phyloP scores from a whole-genome alignment of 2,797 vertebrate species.

The Platalea minor region DNA sequence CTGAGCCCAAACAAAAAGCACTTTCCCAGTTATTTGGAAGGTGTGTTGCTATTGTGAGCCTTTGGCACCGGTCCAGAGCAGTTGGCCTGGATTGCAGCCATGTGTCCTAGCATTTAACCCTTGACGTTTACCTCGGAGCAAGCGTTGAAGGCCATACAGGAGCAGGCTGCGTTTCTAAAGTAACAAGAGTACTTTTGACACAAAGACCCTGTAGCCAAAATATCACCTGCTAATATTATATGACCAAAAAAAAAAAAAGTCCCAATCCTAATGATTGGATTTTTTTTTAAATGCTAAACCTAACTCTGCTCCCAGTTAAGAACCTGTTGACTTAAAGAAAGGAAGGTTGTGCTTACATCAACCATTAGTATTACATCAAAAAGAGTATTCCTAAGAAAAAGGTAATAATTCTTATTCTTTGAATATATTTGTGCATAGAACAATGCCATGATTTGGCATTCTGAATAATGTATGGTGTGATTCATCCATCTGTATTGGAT shows the following conservation, averaged over 20 bases:
- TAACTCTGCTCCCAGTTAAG: background rate
- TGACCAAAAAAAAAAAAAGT: background rate
- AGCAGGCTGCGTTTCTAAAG: background rate
- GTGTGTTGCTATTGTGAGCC: conserved; percentile 7
- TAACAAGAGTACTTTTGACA: background rate
- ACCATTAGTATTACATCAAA: background rate
- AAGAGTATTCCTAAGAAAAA: background rate
- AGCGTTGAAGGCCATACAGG: background rate
- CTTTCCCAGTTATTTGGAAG: conserved; percentile 20
- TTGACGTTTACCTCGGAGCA: fast-evolving
- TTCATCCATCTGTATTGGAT: background rate
- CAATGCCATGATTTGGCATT: background rate
- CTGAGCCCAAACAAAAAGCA: conserved; percentile 3
- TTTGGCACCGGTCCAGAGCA: background rate
- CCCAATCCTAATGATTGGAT: fast-evolving
- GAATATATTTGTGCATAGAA: background rate
- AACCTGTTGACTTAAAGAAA: background rate
- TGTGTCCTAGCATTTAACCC: background rate
- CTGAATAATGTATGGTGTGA: background rate
- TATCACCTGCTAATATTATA: background rate
- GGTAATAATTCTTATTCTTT: background rate
- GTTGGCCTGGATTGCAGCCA: background rate
- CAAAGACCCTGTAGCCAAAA: background rate
- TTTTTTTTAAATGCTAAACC: background rate
- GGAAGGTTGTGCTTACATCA: background rate